Evolutionary conservation across 2,113 vertebrate genomes (phyloP).

Genomic region (Tiliqua scincoides): DNA sequence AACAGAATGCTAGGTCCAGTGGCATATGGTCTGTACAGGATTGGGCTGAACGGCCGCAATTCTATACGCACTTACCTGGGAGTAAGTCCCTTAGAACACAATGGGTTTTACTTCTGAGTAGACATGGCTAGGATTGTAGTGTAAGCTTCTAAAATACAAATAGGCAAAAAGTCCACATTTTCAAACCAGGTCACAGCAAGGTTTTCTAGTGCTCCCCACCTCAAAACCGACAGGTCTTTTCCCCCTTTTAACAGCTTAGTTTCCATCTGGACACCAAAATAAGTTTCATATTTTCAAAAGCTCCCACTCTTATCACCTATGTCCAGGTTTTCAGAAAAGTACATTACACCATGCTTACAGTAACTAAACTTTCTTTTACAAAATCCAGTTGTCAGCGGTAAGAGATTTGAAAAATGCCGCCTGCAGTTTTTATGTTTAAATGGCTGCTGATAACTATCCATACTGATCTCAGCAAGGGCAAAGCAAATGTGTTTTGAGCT

Average conservation of each 20-base stretch:
- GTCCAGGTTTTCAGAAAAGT: conserved; percentile 22
- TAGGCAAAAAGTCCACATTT: neutral
- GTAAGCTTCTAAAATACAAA: neutral
- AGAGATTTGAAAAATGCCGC: conserved; percentile 10
- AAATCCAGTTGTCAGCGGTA: conserved; percentile 27
- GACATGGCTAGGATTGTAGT: no score
- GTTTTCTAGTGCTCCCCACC: neutral
- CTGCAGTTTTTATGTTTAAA: conserved; percentile 19
- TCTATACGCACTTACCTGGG: no score
- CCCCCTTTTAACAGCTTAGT: neutral
- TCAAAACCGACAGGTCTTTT: neutral
- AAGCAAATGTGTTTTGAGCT: no score
- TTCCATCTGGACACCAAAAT: conserved; percentile 18
- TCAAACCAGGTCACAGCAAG: neutral
- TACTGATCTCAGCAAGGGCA: conserved; percentile 1
- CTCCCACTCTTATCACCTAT: conserved; percentile 34
- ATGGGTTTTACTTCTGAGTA: no score
- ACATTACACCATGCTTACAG: conserved; percentile 26
- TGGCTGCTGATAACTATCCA: conserved; percentile 22
- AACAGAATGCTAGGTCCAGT: no score
- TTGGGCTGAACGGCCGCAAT: no score
- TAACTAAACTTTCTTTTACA: conserved; percentile 29
- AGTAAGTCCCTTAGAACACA: no score
- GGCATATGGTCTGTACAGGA: no score
- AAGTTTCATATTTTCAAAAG: conserved; percentile 20